Percentiles rank a stretch among this genome's conserved stretches.
Conservation (phyloP, 2,888 invertebrate genomes). For the Phragmatobia fuliginosa region DNA sequence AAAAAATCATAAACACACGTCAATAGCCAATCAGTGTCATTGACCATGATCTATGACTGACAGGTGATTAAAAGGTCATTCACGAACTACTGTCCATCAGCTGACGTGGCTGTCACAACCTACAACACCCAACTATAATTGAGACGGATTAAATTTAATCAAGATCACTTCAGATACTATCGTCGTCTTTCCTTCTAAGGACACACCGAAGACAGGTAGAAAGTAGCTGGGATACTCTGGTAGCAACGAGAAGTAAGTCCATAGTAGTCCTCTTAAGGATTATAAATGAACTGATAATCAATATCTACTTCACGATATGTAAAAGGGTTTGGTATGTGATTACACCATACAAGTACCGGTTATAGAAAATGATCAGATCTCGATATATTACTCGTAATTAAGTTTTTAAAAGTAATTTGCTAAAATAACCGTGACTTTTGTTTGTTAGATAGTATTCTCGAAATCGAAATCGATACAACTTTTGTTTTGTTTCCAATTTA, state of each 20-base stretch:
- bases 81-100: constrained; percentile 31
- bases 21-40: constrained; percentile 18
- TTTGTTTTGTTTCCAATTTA: too few species aligned
- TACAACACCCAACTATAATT: constrained; percentile 17
- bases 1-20: background rate
- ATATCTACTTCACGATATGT: background rate
- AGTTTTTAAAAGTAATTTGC: too few species aligned
- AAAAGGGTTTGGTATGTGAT: background rate
- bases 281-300: background rate
- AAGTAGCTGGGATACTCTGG: background rate
- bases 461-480: too few species aligned
- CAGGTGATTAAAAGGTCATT: constrained; percentile 18
- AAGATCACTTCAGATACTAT: constrained; percentile 7
- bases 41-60: background rate
- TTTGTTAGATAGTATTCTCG: too few species aligned
- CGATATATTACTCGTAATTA: too few species aligned
- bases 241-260: background rate
- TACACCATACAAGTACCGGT: background rate
- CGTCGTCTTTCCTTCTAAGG: constrained; percentile 2
- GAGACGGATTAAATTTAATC: constrained; percentile 17
- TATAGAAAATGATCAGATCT: too few species aligned
- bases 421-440: too few species aligned
- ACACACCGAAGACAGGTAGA: constrained; percentile 11
- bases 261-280: background rate
- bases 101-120: constrained; percentile 26